Percentiles rank a stretch among this genome's conserved stretches.
These are phyloP conservation scores for Tamias sibiricus DNA, from an alignment of 2,113 vertebrate species.

Conservation along the genomic window DNA sequence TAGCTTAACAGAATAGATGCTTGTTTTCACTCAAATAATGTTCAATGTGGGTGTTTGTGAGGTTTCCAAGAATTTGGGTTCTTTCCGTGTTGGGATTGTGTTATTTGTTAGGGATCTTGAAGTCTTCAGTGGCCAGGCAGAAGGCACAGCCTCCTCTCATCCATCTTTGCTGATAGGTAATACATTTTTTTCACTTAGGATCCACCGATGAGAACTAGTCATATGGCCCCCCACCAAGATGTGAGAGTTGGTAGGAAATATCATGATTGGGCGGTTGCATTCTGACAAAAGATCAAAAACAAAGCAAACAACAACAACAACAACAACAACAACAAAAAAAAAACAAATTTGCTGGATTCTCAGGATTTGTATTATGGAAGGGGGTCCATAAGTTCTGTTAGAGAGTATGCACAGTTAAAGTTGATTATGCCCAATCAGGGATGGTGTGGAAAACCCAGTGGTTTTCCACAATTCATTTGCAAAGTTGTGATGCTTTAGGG, in stretches of 20 bases:
- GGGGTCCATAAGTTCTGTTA: background rate
- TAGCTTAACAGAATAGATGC: background rate
- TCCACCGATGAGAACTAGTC: background rate
- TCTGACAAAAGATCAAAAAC: background rate
- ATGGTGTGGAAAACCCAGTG: background rate
- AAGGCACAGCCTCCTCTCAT: background rate
- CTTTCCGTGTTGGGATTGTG: background rate
- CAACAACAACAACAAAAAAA: too few relatives aligned
- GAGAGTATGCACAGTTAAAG: background rate
- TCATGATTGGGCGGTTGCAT: background rate
- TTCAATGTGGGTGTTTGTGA: background rate
- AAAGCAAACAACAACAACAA: too few relatives aligned
- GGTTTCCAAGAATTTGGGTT: background rate
- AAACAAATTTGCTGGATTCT: background rate
- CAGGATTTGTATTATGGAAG: background rate
- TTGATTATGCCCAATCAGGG: background rate
- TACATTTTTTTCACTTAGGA: background rate
- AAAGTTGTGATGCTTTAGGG: slow-evolving; percentile 29
- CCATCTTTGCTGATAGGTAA: background rate
- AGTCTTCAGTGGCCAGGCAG: background rate
- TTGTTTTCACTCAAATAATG: background rate
- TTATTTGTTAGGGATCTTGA: background rate
- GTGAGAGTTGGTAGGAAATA: background rate
- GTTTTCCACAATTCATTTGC: slow-evolving; percentile 62
- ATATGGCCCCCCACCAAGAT: background rate